phyloP scores from a whole-genome alignment of 2,113 vertebrate genomes.

The Aldabrachelys gigantea region DNA sequence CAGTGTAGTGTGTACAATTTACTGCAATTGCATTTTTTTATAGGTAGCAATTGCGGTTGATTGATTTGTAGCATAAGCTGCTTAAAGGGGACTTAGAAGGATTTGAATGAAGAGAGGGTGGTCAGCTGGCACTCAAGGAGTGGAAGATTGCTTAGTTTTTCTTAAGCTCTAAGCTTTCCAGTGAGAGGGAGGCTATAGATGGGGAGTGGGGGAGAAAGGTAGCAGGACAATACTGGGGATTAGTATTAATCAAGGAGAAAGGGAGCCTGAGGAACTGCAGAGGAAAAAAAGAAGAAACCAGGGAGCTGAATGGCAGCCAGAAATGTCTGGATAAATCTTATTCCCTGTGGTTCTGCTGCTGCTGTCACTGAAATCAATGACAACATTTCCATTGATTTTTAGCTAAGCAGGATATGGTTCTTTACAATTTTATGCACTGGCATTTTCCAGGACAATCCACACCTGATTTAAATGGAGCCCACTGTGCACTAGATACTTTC shows the following conservation, averaged over 20 bases:
- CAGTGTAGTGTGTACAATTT: background rate
- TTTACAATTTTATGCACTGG: background rate
- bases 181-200: background rate
- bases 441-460: background rate
- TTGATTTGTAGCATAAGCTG: background rate
- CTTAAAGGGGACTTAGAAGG: background rate
- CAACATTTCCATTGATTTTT: background rate
- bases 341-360: background rate
- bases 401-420: background rate
- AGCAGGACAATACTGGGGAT: background rate
- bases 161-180: background rate
- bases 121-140: background rate
- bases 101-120: background rate
- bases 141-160: background rate
- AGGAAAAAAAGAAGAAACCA: background rate
- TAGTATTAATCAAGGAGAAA: background rate
- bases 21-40: background rate
- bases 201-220: background rate
- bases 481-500: background rate
- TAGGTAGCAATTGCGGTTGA: background rate
- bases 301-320: background rate
- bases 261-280: background rate
- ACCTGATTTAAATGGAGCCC: background rate
- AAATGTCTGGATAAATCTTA: background rate
- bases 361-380: background rate